phyloP scores from a whole-genome alignment of 2,797 vertebrate species.

The Chaetophractus vellerosus region DNA sequence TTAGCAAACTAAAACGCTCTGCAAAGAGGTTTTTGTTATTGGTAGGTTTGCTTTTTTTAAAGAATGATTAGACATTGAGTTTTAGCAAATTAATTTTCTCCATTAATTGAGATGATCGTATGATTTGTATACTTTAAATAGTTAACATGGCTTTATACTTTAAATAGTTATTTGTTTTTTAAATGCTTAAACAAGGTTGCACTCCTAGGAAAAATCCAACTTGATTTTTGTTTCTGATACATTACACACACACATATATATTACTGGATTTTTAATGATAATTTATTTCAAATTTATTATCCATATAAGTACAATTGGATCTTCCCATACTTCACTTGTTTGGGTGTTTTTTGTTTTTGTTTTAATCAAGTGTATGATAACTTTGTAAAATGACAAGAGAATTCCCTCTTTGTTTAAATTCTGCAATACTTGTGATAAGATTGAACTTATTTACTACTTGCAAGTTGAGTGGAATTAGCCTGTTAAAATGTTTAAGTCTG shows the following conservation, averaged over 20 bases:
- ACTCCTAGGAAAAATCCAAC: not conserved
- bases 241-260: not conserved
- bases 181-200: not conserved
- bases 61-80: not conserved
- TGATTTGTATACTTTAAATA: not conserved
- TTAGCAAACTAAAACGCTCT: too few species aligned
- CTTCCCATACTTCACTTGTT: not conserved
- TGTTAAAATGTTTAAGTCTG: not conserved
- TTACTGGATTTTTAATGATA: not conserved
- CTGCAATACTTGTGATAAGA: not conserved
- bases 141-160: not conserved
- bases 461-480: not conserved
- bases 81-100: conserved; percentile 21
- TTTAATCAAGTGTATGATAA: not conserved
- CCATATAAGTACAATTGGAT: too few species aligned
- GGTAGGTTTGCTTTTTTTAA: not conserved
- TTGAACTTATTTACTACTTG: not conserved
- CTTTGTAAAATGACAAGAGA: not conserved
- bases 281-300: not conserved
- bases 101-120: not conserved
- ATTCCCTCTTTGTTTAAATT: not conserved
- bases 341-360: not conserved
- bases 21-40: too few species aligned
- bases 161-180: not conserved
- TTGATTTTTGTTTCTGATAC: not conserved